Conservation (phyloP, 2,797 vertebrate species). For the Brachyrhaphis roseni region DNA sequence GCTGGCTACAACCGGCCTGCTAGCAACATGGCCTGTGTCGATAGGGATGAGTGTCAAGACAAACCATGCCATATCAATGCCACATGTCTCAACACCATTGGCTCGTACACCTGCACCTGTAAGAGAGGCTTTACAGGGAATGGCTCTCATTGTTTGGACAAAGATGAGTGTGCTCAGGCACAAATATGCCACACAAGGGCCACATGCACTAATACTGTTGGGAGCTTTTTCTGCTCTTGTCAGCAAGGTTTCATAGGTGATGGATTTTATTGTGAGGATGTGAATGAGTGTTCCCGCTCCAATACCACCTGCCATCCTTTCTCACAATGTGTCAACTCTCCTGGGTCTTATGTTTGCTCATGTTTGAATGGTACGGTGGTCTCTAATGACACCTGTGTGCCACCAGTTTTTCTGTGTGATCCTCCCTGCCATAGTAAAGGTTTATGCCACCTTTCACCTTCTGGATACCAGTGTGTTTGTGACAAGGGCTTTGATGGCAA, state of each 20-base stretch:
- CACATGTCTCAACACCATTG: constrained; percentile 80
- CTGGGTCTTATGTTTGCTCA: constrained; percentile 83
- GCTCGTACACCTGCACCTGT: constrained; percentile 81
- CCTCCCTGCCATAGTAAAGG: constrained; percentile 78
- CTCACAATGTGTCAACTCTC: constrained; percentile 83
- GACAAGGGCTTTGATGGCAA: constrained; percentile 81
- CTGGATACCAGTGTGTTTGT: constrained; percentile 82
- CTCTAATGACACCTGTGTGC: constrained; percentile 71
- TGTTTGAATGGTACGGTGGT: constrained; percentile 83
- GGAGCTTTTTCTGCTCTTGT: constrained; percentile 80
- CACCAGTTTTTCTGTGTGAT: constrained; percentile 69
- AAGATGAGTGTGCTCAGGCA: constrained; percentile 76
- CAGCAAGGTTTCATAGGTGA: constrained; percentile 79
- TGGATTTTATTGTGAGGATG: constrained; percentile 80
- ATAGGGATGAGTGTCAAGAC: constrained; percentile 81
- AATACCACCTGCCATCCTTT: constrained; percentile 70
- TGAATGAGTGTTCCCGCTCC: constrained; percentile 79
- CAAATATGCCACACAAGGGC: constrained; percentile 74
- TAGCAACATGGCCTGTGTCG: constrained; percentile 71
- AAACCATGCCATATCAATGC: constrained; percentile 79
- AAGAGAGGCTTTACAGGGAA: constrained; percentile 81
- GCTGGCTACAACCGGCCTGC: constrained; percentile 74
- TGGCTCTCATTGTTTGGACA: constrained; percentile 77
- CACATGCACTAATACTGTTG: constrained; percentile 74
- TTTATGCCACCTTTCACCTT: constrained; percentile 80